A percentile compares a stretch with the other conserved stretches of the same genome.
These are phyloP conservation scores for Drosophila koepferae DNA, from an alignment of 2,888 invertebrate species.

Conservation along the genomic window DNA sequence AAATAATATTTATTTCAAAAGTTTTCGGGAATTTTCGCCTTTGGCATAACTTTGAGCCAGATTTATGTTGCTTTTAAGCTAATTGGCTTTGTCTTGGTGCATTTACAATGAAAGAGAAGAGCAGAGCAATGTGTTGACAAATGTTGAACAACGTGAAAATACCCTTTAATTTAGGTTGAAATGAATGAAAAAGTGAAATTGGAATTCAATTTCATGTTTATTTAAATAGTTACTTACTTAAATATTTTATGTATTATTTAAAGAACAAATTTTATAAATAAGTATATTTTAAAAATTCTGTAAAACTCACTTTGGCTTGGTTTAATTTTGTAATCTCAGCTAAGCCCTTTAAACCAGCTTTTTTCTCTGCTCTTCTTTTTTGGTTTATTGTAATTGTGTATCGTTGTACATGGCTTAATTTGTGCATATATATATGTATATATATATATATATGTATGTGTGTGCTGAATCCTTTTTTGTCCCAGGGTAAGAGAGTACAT, in stretches of 20 bases:
- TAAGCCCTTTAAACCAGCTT: constrained; percentile 17
- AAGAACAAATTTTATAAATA: not conserved
- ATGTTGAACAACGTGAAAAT: not conserved
- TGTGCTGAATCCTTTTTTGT: constrained; percentile 32
- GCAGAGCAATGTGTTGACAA: not conserved
- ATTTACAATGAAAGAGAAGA: not conserved
- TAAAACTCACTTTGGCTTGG: not conserved
- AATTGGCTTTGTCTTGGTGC: constrained; percentile 3
- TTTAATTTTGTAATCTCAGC: not conserved
- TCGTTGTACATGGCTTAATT: constrained; percentile 48
- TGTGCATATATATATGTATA: constrained; percentile 27
- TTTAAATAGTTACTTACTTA: not conserved
- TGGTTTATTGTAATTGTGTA: constrained; percentile 42
- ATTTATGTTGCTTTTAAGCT: constrained; percentile 25
- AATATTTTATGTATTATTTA: not conserved
- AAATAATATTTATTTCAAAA: constrained; percentile 1
- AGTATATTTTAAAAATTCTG: not conserved
- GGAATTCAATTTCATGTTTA: not conserved
- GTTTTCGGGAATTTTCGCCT: not conserved
- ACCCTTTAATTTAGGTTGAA: not conserved
- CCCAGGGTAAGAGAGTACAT: not conserved
- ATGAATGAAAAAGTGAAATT: not conserved
- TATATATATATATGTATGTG: constrained; percentile 2
- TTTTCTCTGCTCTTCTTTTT: constrained; percentile 4
- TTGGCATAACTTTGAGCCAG: constrained; percentile 1